These are phyloP conservation scores for Bursaphelenchus okinawaensis DNA, from an alignment of 2,888 invertebrate genomes.

Conservation along the genomic window DNA sequence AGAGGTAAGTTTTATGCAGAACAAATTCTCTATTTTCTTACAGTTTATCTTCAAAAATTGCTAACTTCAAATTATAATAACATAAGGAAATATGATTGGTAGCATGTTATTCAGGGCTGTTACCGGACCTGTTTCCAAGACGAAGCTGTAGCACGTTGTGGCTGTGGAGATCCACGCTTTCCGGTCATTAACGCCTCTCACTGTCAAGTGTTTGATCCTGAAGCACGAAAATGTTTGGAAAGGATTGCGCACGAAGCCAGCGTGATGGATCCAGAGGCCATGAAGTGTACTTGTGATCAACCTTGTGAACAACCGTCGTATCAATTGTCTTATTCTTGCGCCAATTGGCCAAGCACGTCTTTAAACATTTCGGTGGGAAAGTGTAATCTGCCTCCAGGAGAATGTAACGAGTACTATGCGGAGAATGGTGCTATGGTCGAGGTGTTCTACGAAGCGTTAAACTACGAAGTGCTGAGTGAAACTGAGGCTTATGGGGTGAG, in stretches of 20 bases:
- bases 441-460: constrained; percentile 53
- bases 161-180: constrained; percentile 54
- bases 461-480: constrained; percentile 48
- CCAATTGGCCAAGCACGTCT: constrained; percentile 52
- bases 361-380: constrained; percentile 44
- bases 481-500: constrained; percentile 52
- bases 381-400: constrained; percentile 38
- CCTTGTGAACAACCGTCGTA: constrained; percentile 52
- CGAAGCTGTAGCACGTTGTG: constrained; percentile 44
- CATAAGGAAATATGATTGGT: too few relatives aligned
- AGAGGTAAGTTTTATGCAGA: constrained; percentile 32
- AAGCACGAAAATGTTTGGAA: constrained; percentile 48
- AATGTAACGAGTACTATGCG: constrained; percentile 51
- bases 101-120: constrained; percentile 44
- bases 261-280: constrained; percentile 20
- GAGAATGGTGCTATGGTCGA: constrained; percentile 55
- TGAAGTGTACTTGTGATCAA: constrained; percentile 42
- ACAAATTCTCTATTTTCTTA: background rate
- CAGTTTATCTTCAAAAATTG: background rate
- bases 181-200: constrained; percentile 41
- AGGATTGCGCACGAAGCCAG: constrained; percentile 42
- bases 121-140: constrained; percentile 55
- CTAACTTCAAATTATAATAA: background rate
- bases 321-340: constrained; percentile 49
- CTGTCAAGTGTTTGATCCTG: constrained; percentile 49